Conservation (phyloP, 2,113 vertebrate species). For the Eptatretus burgeri region DNA sequence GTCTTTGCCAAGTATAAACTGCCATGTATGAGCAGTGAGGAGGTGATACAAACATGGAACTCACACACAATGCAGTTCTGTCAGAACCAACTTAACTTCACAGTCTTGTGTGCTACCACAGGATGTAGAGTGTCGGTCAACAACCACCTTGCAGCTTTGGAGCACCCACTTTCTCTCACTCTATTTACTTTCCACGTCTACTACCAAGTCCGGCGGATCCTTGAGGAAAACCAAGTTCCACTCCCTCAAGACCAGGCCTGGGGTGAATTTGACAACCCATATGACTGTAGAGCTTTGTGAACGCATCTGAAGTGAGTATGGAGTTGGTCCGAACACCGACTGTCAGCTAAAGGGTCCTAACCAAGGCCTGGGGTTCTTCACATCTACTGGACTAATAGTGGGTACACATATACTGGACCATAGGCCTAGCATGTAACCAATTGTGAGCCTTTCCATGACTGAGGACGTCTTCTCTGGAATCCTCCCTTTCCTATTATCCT, state of each 20-base stretch:
- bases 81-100: neutral
- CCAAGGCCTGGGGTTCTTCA: too few relatives aligned
- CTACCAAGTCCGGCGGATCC: neutral
- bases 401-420: too few relatives aligned
- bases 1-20: neutral
- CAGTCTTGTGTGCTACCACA: neutral
- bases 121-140: neutral
- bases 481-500: too few relatives aligned
- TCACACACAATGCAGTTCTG: neutral
- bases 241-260: neutral
- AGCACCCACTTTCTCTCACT: neutral
- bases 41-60: neutral
- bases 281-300: neutral
- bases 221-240: neutral
- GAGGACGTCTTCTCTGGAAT: too few relatives aligned
- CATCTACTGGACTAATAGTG: too few relatives aligned
- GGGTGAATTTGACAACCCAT: neutral
- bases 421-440: too few relatives aligned
- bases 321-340: neutral
- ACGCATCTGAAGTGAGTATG: neutral
- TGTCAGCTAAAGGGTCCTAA: too few relatives aligned
- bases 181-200: neutral
- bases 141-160: neutral
- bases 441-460: too few relatives aligned
- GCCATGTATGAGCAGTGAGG: neutral